phyloP scores from a whole-genome alignment of 2,113 vertebrate species.

The Pica pica region DNA sequence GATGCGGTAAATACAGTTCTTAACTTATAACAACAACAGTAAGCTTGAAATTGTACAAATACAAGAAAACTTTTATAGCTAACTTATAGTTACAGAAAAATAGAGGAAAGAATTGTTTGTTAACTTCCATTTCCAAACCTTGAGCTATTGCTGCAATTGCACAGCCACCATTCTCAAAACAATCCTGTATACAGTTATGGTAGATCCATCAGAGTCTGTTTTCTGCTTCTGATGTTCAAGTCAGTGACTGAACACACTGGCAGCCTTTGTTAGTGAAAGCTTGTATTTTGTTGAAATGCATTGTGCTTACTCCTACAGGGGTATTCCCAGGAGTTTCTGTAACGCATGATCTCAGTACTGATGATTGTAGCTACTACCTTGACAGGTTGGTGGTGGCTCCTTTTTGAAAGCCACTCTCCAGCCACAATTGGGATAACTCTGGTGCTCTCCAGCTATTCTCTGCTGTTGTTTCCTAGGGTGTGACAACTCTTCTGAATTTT shows the following conservation, averaged over 20 bases:
- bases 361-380: background rate
- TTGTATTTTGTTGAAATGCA: background rate
- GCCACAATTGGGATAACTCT: fast-evolving
- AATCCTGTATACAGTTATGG: background rate
- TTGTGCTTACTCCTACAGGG: background rate
- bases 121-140: background rate
- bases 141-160: background rate
- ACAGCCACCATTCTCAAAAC: background rate
- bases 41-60: background rate
- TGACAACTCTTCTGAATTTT: background rate
- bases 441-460: background rate
- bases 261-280: background rate
- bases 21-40: background rate
- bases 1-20: background rate
- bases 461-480: background rate
- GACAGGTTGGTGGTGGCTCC: background rate
- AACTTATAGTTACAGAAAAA: background rate
- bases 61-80: background rate
- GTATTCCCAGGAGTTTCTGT: background rate
- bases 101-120: background rate
- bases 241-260: background rate
- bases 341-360: background rate
- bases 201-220: background rate
- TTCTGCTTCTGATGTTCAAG: background rate
- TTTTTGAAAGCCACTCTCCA: background rate